Evolutionary conservation across 2,113 vertebrate genomes (phyloP), one percentile per base, ranked within the genome.

Genomic region (Malurus alboscapulatus): DNA sequence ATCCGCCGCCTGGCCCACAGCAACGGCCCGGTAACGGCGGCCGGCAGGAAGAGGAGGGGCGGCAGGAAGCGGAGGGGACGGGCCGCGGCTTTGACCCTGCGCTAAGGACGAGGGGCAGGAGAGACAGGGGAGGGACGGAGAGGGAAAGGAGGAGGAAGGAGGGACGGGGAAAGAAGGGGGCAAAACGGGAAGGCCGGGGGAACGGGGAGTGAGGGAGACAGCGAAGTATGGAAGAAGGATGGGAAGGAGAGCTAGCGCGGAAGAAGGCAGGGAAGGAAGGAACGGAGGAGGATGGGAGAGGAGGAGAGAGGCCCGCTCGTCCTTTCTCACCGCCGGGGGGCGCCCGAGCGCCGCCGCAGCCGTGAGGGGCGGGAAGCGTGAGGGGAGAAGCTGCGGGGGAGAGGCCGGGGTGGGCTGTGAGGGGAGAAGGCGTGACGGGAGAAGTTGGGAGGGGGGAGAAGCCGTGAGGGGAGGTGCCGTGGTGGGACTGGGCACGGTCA

Each of bases 301-400:
- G 3, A 2, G 14, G 7, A 42, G 30, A 51, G 5, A 3, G 24
- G 4, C 10, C 18, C 18, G 58, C 10, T 4, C 7, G 18, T 7
- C 22, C 11, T 13, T 10, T 34, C 27, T 38, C 38, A 36, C 61
- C 76, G 61, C 40, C 26, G 4, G 50, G 62, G 61, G n/a, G 50
- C 50, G 62, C 26, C 76, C 16, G 32, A 45, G 50, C 26, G 32
- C 50, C 40, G 20, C 76, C 9, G 9, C 19, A 11, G 75, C 59
- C 48, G 17, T 44, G 47, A 53, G 58, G 34, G 13, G 55, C 3
- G 32, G 24, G 63, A 66, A 4, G 6, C 48, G 17, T 44, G 47
- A 53, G 58, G 34, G 13, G 55, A 9, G 10, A 10, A 7, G 13
- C 36, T 36, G 36, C 36, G 36, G 36, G 36, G 36, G 36, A 36